phyloP scores from a whole-genome alignment of 2,888 invertebrate species.

The Epinotia bilunana region DNA sequence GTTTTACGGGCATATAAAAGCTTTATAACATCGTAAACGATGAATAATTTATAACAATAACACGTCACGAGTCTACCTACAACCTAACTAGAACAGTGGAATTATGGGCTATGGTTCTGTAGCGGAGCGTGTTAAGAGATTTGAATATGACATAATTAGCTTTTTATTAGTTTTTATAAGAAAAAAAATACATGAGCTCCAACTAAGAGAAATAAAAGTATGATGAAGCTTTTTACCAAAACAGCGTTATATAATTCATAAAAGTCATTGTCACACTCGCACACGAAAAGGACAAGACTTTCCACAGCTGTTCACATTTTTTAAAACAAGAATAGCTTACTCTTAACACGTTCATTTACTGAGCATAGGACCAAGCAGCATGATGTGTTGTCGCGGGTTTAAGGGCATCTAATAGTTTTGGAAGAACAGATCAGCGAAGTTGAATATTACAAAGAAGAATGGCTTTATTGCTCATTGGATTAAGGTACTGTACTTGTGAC shows the following conservation, averaged over 20 bases:
- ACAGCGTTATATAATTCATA: neutral
- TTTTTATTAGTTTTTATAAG: neutral
- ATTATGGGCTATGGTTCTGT: slow-evolving; percentile 1
- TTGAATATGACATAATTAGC: neutral
- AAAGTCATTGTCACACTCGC: neutral
- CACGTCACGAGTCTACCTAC: slow-evolving; percentile 28
- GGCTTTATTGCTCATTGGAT: neutral
- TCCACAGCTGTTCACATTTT: neutral
- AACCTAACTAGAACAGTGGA: slow-evolving; percentile 12
- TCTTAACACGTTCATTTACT: slow-evolving; percentile 18
- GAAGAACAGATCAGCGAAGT: neutral
- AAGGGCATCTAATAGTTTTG: slow-evolving; percentile 18
- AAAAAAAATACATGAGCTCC: neutral
- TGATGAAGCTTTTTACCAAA: neutral
- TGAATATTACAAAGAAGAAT: neutral
- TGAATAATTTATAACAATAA: slow-evolving; percentile 38
- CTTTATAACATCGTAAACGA: slow-evolving; percentile 38
- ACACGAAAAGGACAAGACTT: neutral
- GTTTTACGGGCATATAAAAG: slow-evolving; percentile 39
- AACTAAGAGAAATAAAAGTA: neutral
- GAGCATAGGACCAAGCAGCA: slow-evolving; percentile 1
- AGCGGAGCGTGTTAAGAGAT: slow-evolving; percentile 21
- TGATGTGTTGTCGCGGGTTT: slow-evolving; percentile 30
- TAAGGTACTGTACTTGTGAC: neutral
- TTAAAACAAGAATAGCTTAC: neutral